Evolutionary conservation across 2,888 invertebrate species (phyloP), one percentile per base, ranked within the genome.

Genomic region (Xanthorhoe designata): DNA sequence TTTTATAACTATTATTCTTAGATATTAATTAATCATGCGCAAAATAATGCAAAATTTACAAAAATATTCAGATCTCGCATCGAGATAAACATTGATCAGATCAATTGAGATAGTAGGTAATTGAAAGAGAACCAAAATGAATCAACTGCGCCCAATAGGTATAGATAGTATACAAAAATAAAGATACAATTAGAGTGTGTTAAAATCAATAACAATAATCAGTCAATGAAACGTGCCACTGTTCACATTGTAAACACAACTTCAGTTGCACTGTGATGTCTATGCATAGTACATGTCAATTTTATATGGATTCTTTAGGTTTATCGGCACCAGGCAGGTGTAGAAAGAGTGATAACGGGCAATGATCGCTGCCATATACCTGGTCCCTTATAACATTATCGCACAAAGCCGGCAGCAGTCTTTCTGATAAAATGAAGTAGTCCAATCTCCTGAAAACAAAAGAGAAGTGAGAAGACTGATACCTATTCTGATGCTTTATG

Each of bases 351-450:
- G 97, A 95, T 74, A 99, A 95, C 0, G 99, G 99, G 84, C 99
- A 99, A 89, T 99, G 99, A 88, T 99, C 99, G 83, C 98, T 99
- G 47, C 99, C 99, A 83, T 95, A 95, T 4, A 99, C 96, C 72
- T 96, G 92, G 62, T 94, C 95, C 55, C 98, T 95, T 74, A 99
- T 98, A 19, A 96, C 94, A 82, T 95, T 97, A 87, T 99, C 99
- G 82, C 98, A 98, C 49, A 99, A 88, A 42, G 96, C 95, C 0
- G 96, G 92, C 74, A 96, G 84, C 24, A 99, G 94, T 61, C 97
- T 94, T 78, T 98, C 94, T 0, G 99, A 99, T 8, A 98, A 91
- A 59, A 99, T 94, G 86, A 98, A 99, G 88, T 99, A 99, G 90
- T 99, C 99, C 82, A 99, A 91, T 79, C 99, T 95, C 98, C 98